Base-by-base conservation (phyloP, 2,797 vertebrate genomes). In the Holocentrus rufus region DNA sequence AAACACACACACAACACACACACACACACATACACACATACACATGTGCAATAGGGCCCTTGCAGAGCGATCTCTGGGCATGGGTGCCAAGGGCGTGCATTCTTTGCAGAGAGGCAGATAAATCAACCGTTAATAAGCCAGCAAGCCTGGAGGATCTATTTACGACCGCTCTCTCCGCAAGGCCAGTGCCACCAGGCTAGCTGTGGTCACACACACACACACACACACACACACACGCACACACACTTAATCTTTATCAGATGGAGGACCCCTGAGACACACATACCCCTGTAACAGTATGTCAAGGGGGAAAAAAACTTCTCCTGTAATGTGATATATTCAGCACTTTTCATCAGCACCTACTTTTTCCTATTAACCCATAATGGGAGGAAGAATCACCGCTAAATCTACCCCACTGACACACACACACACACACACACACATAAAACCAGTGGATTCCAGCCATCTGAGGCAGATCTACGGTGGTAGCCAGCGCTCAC, bases 41-140 rank as follows among this genome's bases (percentile, higher is more conserved):
- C n/a, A n/a, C n/a, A n/a, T 0, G 23, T 71, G 82, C 90, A 90
- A 89, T 88, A 86, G 81, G 76, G 81, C 86, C 82, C 83, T 77
- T 20, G 81, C 42, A 72, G 81, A 80, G 72, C 49, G 27, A 75
- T 88, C 69, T 79, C 69, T 69, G 72, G 79, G 72, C 77, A 71
- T 8, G 72, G 81, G 85, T 84, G 87, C 90, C 91, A 91, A 92
- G 90, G 90, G 86, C 87, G 44, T 18, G 36, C 83, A 65, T 88
- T 89, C 82, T 84, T 84, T 77, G 67, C 73, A 67, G 84, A 82
- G 82, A 80, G 68, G 80, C 79, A 65, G 70, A 93, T 94, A 93
- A 92, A 92, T 93, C 92, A 91, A 57, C 31, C 67, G 82, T 79
- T 94, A 91, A 93, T 93, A 92, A 92, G 87, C 86, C 78, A 47